Base-by-base conservation (phyloP, 2,888 invertebrate genomes). In the Gerris lacustris region DNA sequence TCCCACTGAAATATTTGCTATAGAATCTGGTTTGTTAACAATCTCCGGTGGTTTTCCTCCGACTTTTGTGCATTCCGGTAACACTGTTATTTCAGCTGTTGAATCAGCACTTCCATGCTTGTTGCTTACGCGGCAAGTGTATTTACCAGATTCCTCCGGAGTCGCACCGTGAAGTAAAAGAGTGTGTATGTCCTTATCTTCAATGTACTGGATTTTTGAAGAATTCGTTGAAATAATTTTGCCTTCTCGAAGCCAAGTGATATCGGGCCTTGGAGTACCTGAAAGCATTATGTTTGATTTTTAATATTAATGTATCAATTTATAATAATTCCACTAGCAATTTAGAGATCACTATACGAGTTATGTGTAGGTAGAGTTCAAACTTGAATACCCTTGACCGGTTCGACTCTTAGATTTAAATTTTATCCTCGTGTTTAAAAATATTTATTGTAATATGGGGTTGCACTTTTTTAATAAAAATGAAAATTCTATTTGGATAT, bases 1-100 rank as follows among this genome's bases (percentile, higher is more conserved):
- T 0, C 91, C 92, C 6, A 87, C 85, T 43, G 87, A 86, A 63
- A 92, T 88, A 62, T 86, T 84, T 77, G 93, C 83, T 77, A 90
- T 86, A 72, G 87, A 88, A 70, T 90, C 89, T 0, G 94, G 94
- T 74, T 92, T 83, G 0, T 90, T 88, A 15, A 89, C 82, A 78
- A 94, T 92, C 78, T 88, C 85, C 0, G 92, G 91, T 4, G 92
- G 89, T 78, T 88, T 88, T 6, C 88, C 91, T 67, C 73, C 72
- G 6, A 69, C 69, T 73, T 87, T 87, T 62, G 84, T 82, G 64
- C 67, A 84, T 82, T 67, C 83, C 84, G 0, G 86, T 4, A 89
- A 83, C 0, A 91, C 87, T 73, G 89, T 87, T 11, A 92, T 86
- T 66, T 87, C 87, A 0, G 88, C 89, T 73, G 87, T 85, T 74